Conservation (phyloP, 2,113 vertebrate genomes). For the Pleuronectes platessa region DNA sequence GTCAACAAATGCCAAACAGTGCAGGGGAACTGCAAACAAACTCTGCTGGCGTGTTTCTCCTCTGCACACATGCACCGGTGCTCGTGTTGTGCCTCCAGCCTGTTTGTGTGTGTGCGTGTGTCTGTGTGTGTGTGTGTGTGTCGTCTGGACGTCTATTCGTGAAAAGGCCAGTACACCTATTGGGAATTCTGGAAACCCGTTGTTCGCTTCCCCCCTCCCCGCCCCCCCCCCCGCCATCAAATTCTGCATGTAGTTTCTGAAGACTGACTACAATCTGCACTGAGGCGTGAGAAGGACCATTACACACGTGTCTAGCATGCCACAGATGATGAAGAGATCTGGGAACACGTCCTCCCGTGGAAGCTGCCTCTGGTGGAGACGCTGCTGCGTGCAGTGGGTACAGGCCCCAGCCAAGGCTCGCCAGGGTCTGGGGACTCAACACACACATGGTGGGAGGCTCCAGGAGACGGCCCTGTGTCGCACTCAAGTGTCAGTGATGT, state of each 20-base stretch:
- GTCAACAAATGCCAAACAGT: conserved; percentile 64
- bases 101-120: not conserved
- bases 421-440: conserved; percentile 41
- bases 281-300: conserved; percentile 68
- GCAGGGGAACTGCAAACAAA: conserved; percentile 57
- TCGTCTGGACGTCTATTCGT: conserved; percentile 33
- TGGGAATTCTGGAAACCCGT: conserved; percentile 40
- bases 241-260: conserved; percentile 68
- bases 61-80: not conserved
- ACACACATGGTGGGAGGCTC: conserved; percentile 4
- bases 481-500: conserved; percentile 34
- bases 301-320: conserved; percentile 67
- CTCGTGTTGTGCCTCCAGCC: conserved; percentile 18
- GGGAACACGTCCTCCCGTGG: conserved; percentile 61
- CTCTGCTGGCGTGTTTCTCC: conserved; percentile 24
- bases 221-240: conserved; percentile 11
- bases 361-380: conserved; percentile 65
- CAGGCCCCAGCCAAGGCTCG: conserved; percentile 32
- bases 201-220: not conserved
- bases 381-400: conserved; percentile 28
- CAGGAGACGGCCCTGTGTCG: conserved; percentile 3
- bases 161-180: conserved; percentile 67
- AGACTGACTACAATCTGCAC: conserved; percentile 62
- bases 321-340: conserved; percentile 77
- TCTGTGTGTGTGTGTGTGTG: not conserved